Evolutionary conservation across 2,113 vertebrate genomes (phyloP), one percentile per base, ranked within the genome.

Genomic region (Solea solea): DNA sequence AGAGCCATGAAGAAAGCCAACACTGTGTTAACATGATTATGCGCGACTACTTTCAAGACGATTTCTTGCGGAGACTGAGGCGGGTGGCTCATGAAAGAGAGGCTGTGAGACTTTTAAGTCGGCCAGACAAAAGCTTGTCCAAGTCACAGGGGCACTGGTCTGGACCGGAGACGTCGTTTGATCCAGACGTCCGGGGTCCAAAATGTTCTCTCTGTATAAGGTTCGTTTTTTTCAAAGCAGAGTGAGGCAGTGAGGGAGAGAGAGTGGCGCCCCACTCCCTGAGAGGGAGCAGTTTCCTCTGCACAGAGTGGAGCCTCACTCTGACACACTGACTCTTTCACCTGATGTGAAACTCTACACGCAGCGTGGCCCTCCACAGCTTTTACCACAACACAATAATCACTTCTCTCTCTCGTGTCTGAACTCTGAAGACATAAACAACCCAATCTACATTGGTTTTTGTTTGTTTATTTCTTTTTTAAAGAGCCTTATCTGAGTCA

Each of bases 271-370:
- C 2, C 10, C 44, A 4, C 27, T 9, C 72, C 61, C 42, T 39
- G 15, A 1, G 0, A 5, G 60, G 54, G 56, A 49, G 4, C 64
- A 41, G 76, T 81, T 87, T 84, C 64, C 83, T 82, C 69, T 63
- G 39, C 21, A 8, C 0, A 5, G 25, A 50, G 54, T 58, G 3
- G 68, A 77, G 64, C 77, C 76, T n/a, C 42, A 4, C 42, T 69
- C 53, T 74, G 77, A 78, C 80, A 85, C 67, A 75, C 72, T 84
- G 78, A 87, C 80, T 86, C 71, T 63, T 84, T 83, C 61, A 84
- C 81, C 70, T 78, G 69, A 79, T 77, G 75, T 78, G 77, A 73
- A 88, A 85, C 71, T 63, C 21, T 2, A 83, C 61, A 59, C 50
- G 4, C 14, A 48, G 39, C 9, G 15, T 13, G 12, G 2, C 63